Conservation (phyloP, 2,888 invertebrate genomes). For the Calameuta idolon region DNA sequence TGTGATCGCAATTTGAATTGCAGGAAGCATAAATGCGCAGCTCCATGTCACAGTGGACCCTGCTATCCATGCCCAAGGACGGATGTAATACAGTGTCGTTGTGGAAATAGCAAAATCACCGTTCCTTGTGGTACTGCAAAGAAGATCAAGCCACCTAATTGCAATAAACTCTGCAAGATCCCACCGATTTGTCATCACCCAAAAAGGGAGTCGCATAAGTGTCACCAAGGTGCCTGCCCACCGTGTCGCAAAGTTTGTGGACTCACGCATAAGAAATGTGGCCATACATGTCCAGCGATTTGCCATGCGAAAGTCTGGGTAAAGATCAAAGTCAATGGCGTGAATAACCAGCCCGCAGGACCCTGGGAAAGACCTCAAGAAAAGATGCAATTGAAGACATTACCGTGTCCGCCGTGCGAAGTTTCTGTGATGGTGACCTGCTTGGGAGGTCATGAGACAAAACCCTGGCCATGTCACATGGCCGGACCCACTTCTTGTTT, state of each 20-base stretch:
- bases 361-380: constrained; percentile 72
- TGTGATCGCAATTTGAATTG: constrained; percentile 88
- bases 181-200: constrained; percentile 89
- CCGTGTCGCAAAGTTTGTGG: constrained; percentile 83
- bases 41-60: constrained; percentile 83
- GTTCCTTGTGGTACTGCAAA: constrained; percentile 90
- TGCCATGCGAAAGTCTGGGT: constrained; percentile 84
- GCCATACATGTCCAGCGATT: constrained; percentile 77
- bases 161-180: constrained; percentile 78
- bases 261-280: constrained; percentile 71
- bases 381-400: constrained; percentile 66
- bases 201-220: constrained; percentile 78
- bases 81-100: constrained; percentile 80
- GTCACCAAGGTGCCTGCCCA: constrained; percentile 88
- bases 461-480: constrained; percentile 77
- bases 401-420: constrained; percentile 81
- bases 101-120: constrained; percentile 80
- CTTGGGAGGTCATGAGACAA: constrained; percentile 79
- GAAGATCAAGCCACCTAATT: constrained; percentile 83
- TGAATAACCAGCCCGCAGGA: constrained; percentile 72
- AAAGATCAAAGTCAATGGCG: constrained; percentile 72
- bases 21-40: constrained; percentile 87
- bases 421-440: constrained; percentile 79
- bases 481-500: constrained; percentile 83
- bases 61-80: constrained; percentile 87